phyloP scores from a whole-genome alignment of 2,113 vertebrate genomes.

The Gobiocypris rarus region DNA sequence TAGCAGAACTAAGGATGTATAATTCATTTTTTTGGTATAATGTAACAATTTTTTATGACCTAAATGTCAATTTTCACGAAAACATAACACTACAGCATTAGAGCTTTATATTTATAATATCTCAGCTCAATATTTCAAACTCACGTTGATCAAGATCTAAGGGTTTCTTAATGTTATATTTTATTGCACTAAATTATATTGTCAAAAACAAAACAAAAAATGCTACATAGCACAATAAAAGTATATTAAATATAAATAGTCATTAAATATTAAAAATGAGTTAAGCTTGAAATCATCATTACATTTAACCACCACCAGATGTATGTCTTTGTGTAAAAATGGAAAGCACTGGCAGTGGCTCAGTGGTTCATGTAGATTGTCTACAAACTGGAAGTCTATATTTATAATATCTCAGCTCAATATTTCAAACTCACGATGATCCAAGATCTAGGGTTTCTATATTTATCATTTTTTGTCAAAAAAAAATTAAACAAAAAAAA shows the following conservation, averaged over 20 bases:
- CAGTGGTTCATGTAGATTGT: too few relatives aligned
- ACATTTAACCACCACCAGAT: not conserved
- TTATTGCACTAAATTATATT: not conserved
- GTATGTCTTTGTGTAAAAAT: not conserved
- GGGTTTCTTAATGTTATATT: not conserved
- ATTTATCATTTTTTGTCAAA: too few relatives aligned
- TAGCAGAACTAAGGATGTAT: constrained; percentile 50
- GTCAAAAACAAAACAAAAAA: not conserved
- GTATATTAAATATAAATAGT: too few relatives aligned
- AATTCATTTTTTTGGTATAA: constrained; percentile 32
- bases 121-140: not conserved
- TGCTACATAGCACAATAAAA: not conserved
- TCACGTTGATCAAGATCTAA: not conserved
- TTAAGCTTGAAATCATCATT: not conserved
- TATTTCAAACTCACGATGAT: not conserved
- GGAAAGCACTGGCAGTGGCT: not conserved
- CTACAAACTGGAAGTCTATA: too few relatives aligned
- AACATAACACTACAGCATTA: not conserved
- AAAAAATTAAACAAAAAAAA: too few relatives aligned
- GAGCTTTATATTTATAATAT: not conserved
- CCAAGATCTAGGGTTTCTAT: not conserved
- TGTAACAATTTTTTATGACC: not conserved
- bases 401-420: not conserved
- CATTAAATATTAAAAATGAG: not conserved
- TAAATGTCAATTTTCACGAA: not conserved